Base-by-base conservation (phyloP, 2,113 vertebrate genomes). In the Neogale vison region DNA sequence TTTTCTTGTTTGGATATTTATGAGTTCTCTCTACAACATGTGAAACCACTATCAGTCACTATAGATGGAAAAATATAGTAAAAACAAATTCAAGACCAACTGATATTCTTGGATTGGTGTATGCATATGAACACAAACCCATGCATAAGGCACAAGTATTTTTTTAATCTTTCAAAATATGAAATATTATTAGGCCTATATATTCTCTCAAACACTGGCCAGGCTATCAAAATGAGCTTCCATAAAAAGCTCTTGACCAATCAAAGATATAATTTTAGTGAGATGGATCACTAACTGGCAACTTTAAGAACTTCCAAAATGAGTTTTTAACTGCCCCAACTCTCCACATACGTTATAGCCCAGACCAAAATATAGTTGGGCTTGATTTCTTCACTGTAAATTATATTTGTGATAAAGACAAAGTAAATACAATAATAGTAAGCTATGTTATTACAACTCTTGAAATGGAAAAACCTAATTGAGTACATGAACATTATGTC, bases 1-100 rank as follows among this genome's bases (percentile, higher is more conserved):
- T 39, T 26, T 0, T 4, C 59, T 21, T 59, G 26, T 86, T 76
- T 92, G 34, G 26, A 81, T 61, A 88, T 55, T 86, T 18, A 95
- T 61, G 36, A 83, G 18, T 76, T 90, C 69, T 63, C 20, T 81
- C 34, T 85, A 93, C 1, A 95, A 11, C 59, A 94, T 61, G 63
- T 79, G 36, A 94, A 94, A 45, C 36, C 36, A 71, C 29, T 93
- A 81, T 23, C 23, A 89, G 63, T 79, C 39, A 95, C 31, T 45
- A 7, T 90, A 94, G 86, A 31, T 92, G 55, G n/a, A 82, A 18
- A 92, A 90, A 88, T 1, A 71, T 9, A 88, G n/a, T 55, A 92
- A 96, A 93, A 92, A 82, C 71, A 29, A 94, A 94, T 89, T 80
- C 23, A 96, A 90, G 67, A 92, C 8, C 81, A 96, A 95, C 0